Evolutionary conservation across 1,140 invertebrate genomes (phyloP).

Genomic region (Teleogryllus occipitalis): DNA sequence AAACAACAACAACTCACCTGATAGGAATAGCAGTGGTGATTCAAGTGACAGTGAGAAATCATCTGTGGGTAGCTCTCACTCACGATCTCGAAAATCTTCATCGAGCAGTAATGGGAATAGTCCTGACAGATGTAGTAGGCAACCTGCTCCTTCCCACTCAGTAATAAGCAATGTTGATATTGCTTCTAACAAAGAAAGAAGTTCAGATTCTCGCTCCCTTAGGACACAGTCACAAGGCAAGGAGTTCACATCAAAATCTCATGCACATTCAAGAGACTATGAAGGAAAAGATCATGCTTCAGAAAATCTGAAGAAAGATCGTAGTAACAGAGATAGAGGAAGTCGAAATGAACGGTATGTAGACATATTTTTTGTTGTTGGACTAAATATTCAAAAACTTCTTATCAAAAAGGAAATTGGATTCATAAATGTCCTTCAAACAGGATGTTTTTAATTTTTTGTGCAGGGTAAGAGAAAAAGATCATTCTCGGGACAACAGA

Average conservation of each 20-base stretch:
- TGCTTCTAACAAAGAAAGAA: not conserved
- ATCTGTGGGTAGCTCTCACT: not conserved
- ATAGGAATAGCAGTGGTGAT: not conserved
- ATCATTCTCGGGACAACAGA: not conserved
- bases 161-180: too few species aligned
- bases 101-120: not conserved
- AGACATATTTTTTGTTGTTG: not conserved
- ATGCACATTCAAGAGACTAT: not conserved
- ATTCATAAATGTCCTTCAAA: not conserved
- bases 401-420: not conserved
- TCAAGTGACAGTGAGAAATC: not conserved
- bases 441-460: not conserved
- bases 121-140: not conserved
- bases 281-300: not conserved
- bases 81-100: not conserved
- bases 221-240: not conserved
- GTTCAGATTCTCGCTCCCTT: not conserved
- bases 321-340: not conserved
- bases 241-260: not conserved
- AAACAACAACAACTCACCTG: not conserved
- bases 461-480: not conserved
- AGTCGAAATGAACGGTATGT: not conserved
- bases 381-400: not conserved
- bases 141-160: not conserved
- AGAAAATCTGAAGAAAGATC: not conserved